Evolutionary conservation across 2,888 invertebrate genomes (phyloP).

Genomic region (Seira musarum): DNA sequence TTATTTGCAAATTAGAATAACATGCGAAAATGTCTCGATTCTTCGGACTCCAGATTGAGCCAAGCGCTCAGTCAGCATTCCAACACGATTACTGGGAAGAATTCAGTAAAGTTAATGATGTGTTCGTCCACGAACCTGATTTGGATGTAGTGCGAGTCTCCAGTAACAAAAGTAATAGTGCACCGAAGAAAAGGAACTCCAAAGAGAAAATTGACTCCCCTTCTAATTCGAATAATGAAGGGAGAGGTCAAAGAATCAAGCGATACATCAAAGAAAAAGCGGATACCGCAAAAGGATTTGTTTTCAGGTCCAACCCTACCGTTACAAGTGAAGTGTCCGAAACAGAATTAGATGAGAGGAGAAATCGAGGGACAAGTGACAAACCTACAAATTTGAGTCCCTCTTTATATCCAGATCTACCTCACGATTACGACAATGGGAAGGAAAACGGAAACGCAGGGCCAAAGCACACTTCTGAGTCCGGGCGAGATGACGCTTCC

Average conservation of each 20-base stretch:
- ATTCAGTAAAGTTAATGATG: conserved; percentile 58
- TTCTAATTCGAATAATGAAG: not conserved
- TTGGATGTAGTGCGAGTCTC: conserved; percentile 25
- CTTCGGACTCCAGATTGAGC: conserved; percentile 62
- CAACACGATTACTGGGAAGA: conserved; percentile 67
- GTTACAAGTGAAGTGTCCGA: conserved; percentile 15
- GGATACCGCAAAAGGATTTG: conserved; percentile 27
- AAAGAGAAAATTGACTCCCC: not conserved
- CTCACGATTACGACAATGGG: conserved; percentile 13
- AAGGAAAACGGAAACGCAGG: not conserved
- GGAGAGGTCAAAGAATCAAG: conserved; percentile 30
- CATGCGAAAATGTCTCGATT: conserved; percentile 42
- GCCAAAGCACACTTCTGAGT: not conserved
- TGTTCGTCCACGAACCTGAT: conserved; percentile 57
- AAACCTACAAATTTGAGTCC: conserved; percentile 27
- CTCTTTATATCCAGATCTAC: conserved; percentile 37
- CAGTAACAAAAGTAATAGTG: conserved; percentile 4
- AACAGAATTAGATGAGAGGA: conserved; percentile 27
- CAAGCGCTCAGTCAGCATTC: conserved; percentile 52
- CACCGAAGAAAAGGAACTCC: conserved; percentile 6
- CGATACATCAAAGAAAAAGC: conserved; percentile 34
- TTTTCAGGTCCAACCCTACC: conserved; percentile 23
- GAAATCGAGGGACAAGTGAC: not conserved
- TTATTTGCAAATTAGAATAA: not conserved
- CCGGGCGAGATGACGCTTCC: conserved; percentile 2